These are phyloP conservation scores for Toxotes lorentzi DNA, from an alignment of 2,797 vertebrate species.

Conservation along the genomic window DNA sequence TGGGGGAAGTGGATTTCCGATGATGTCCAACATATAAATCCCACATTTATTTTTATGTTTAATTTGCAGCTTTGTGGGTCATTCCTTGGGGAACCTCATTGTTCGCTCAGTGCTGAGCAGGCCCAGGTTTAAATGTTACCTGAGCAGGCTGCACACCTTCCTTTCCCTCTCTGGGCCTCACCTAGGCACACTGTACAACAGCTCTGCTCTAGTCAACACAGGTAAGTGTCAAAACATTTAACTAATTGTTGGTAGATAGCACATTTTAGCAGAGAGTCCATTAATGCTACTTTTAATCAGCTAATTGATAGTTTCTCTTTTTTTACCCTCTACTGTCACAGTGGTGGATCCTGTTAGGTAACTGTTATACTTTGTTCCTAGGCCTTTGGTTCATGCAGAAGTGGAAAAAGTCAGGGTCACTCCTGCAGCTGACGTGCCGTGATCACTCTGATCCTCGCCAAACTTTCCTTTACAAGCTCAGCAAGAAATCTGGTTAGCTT, in stretches of 20 bases:
- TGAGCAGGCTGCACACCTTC: slow-evolving; percentile 96
- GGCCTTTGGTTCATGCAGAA: slow-evolving; percentile 99
- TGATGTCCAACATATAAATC: too few species aligned
- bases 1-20: too few species aligned
- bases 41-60: slow-evolving; percentile 1
- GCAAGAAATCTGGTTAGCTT: slow-evolving; percentile 94
- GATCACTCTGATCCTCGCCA: slow-evolving; percentile 98
- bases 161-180: slow-evolving; percentile 98
- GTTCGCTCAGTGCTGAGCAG: slow-evolving; percentile 97
- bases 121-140: slow-evolving; percentile 97
- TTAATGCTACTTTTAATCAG: not conserved
- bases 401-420: slow-evolving; percentile 99
- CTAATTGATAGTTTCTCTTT: not conserved
- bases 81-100: slow-evolving; percentile 98
- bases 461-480: slow-evolving; percentile 99
- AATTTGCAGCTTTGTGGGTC: slow-evolving; percentile 94
- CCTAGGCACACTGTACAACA: slow-evolving; percentile 98
- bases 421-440: slow-evolving; percentile 95
- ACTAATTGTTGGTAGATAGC: not conserved
- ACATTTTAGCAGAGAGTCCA: not conserved
- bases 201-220: slow-evolving; percentile 98
- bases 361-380: slow-evolving; percentile 62
- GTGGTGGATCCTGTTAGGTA: not conserved
- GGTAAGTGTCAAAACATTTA: slow-evolving; percentile 80
- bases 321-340: not conserved